Base-by-base conservation (phyloP, 2,797 vertebrate species). In the Alfaro cultratus region DNA sequence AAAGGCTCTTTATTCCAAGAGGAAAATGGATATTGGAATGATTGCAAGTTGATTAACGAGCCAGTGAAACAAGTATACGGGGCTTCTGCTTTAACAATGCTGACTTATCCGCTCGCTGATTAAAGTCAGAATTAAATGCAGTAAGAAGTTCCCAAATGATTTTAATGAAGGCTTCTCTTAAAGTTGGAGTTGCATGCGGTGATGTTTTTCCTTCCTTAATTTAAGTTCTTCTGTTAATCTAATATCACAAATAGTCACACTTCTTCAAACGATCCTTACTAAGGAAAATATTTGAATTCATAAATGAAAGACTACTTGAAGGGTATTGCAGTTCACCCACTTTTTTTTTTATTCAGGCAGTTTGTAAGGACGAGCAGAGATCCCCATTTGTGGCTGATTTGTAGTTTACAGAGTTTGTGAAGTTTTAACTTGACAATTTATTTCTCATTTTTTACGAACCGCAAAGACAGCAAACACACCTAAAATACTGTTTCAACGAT, bases 11-110 rank as follows among this genome's bases (percentile, higher is more conserved):
- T 90, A 93, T 95, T 87, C 88, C 93, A 95, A 93, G 41, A 43
- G 85, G 81, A 92, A 86, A 85, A 88, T 93, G 90, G 93, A 95
- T 94, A 88, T 88, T 85, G 74, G 80, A 88, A 85, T 91, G 90
- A 94, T 95, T 86, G 93, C 57, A 85, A 86, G 80, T 83, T 95
- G 94, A 94, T 95, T 94, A 94, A 95, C 82, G 89, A 94, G 78
- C 80, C 82, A 51, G 71, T 83, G 89, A 91, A 91, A 89, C 90
- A 89, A 83, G 87, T 93, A 92, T 92, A 93, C 83, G 87, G 90
- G 88, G 62, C 85, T 87, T 86, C 76, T 89, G 90, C 90, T 91
- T 92, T 92, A 90, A 93, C 86, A 89, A 87, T 85, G 87, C 86
- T 85, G 91, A 87, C 90, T 86, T 87, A 90, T 93, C 89, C 89